Percentiles rank a stretch among this genome's conserved stretches.
phyloP scores from a whole-genome alignment of 2,113 vertebrate species.

The Periophthalmus modestus region DNA sequence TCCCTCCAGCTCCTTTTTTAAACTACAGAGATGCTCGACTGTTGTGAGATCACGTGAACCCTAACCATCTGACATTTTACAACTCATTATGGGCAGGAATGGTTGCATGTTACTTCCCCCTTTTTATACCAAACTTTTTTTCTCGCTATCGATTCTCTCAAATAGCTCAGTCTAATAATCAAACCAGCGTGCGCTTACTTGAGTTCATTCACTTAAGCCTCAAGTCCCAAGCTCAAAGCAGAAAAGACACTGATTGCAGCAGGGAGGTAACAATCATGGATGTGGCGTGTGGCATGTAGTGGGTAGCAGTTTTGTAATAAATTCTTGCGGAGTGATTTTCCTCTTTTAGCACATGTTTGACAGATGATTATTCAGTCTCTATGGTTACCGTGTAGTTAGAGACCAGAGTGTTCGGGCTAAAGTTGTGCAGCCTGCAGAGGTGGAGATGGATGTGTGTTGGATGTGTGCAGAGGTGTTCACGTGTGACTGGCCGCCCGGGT shows the following conservation, averaged over 20 bases:
- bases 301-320: conserved; percentile 10
- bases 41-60: too few relatives aligned
- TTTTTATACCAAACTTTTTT: not conserved
- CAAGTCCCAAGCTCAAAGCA: conserved; percentile 5
- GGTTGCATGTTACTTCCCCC: not conserved
- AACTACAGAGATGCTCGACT: too few relatives aligned
- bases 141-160: not conserved
- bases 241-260: not conserved
- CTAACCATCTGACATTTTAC: too few relatives aligned
- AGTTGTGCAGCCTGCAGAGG: conserved; percentile 48
- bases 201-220: not conserved
- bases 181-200: not conserved
- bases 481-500: conserved; percentile 21
- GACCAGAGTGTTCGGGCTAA: conserved; percentile 56
- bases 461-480: conserved; percentile 7
- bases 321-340: conserved; percentile 10
- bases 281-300: not conserved
- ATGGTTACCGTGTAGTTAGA: conserved; percentile 56
- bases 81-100: too few relatives aligned
- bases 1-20: too few relatives aligned
- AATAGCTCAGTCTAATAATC: not conserved
- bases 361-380: conserved; percentile 50
- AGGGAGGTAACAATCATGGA: not conserved
- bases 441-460: not conserved
- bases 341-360: conserved; percentile 35